Conservation (phyloP, 37 sponge, comb jelly and placozoan genomes). For the Chondrilla cf. caribensis region DNA sequence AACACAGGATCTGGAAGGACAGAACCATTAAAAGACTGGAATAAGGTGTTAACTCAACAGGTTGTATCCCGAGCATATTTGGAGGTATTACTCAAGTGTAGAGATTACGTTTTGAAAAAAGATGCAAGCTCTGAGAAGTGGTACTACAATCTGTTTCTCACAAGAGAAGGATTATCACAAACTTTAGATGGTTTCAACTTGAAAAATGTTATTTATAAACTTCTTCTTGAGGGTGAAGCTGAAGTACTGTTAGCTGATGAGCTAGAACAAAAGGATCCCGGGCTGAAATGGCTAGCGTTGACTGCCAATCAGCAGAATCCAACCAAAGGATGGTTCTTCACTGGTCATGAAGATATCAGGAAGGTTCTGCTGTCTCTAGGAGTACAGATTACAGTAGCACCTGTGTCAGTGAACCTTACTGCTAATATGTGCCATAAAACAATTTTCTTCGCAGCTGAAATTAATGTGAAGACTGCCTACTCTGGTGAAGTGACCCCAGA, state of each 20-base stretch:
- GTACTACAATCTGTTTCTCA: constrained; percentile 45
- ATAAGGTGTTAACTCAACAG: constrained; percentile 10
- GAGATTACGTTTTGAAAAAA: not conserved
- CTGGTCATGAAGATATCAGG: not conserved
- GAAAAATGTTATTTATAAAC: not conserved
- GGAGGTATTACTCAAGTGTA: constrained; percentile 27
- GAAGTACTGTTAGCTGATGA: constrained; percentile 1
- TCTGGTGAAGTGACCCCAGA: constrained; percentile 11
- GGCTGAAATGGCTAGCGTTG: not conserved
- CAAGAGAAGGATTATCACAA: not conserved
- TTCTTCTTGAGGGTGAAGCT: not conserved
- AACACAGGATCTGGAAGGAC: not conserved
- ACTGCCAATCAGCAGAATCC: constrained; percentile 2
- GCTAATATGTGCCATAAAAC: not conserved
- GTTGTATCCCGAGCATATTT: constrained; percentile 40
- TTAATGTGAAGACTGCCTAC: not conserved
- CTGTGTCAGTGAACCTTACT: not conserved
- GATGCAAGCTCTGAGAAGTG: not conserved
- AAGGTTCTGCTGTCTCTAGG: constrained; percentile 29
- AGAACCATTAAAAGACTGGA: constrained; percentile 29
- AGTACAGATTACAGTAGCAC: constrained; percentile 31
- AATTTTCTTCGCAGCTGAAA: not conserved
- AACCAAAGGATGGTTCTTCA: constrained; percentile 13
- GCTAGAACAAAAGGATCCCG: not conserved
- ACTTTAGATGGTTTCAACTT: not conserved